Conservation (phyloP, 2,113 vertebrate species). For the Mustelus asterias region DNA sequence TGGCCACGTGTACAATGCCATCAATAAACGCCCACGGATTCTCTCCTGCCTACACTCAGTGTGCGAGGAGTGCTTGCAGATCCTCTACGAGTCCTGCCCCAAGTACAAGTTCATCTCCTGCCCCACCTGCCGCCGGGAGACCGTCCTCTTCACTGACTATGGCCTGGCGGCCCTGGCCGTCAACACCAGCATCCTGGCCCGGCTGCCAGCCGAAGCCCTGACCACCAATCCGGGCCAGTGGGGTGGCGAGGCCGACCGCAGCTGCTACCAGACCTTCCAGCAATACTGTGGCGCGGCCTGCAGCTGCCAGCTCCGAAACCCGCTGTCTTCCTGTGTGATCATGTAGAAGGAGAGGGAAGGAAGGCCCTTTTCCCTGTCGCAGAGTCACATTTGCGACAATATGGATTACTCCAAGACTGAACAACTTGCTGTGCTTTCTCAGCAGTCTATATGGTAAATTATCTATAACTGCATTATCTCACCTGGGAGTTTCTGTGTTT, state of each 20-base stretch:
- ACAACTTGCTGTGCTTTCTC: slow-evolving; percentile 23
- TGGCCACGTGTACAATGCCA: slow-evolving; percentile 90
- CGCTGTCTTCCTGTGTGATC: slow-evolving; percentile 91
- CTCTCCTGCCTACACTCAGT: slow-evolving; percentile 96
- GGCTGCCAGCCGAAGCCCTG: slow-evolving; percentile 76
- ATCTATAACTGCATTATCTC: slow-evolving; percentile 31
- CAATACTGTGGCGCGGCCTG: slow-evolving; percentile 97
- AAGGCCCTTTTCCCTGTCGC: neutral
- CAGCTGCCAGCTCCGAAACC: slow-evolving; percentile 91
- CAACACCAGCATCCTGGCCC: slow-evolving; percentile 95
- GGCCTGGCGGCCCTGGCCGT: slow-evolving; percentile 91
- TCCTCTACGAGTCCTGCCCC: slow-evolving; percentile 97
- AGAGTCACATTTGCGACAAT: neutral
- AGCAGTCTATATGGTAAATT: slow-evolving; percentile 35
- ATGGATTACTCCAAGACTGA: slow-evolving; percentile 31
- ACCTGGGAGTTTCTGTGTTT: slow-evolving; percentile 37
- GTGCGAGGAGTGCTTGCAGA: slow-evolving; percentile 97
- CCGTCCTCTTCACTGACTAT: slow-evolving; percentile 98
- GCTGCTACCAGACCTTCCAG: slow-evolving; percentile 98
- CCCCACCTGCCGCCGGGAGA: slow-evolving; percentile 91
- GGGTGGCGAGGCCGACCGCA: slow-evolving; percentile 89
- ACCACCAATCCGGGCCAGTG: slow-evolving; percentile 78
- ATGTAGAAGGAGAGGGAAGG: slow-evolving; percentile 66
- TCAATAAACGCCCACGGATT: slow-evolving; percentile 89
- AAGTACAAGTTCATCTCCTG: slow-evolving; percentile 99